phyloP scores from a whole-genome alignment of 53 echinoderm and acorn worm genomes.

The Temnopleurus reevesii region DNA sequence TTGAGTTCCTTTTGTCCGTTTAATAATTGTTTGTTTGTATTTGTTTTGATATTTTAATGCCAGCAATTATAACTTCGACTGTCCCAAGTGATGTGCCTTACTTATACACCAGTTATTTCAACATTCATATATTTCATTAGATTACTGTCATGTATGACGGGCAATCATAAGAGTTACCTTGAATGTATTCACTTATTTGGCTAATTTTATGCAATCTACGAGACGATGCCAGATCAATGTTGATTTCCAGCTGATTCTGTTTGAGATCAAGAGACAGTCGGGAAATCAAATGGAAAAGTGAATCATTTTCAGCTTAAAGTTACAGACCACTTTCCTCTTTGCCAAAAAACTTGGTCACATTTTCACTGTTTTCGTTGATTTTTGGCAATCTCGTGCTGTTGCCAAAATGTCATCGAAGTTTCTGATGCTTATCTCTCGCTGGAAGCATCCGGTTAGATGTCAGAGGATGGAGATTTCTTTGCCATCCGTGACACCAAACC shows the following conservation, averaged over 20 bases:
- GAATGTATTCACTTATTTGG: not conserved
- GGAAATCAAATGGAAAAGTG: slow-evolving; percentile 16
- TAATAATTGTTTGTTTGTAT: too few relatives aligned
- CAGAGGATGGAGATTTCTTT: not conserved
- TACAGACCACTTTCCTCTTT: not conserved
- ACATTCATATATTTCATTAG: too few relatives aligned
- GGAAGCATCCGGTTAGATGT: slow-evolving; percentile 10
- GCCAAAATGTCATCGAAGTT: slow-evolving; percentile 21
- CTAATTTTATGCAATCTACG: not conserved
- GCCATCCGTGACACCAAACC: slow-evolving; percentile 6
- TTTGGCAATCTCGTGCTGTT: not conserved
- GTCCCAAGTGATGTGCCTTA: too few relatives aligned
- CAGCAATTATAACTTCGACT: too few relatives aligned
- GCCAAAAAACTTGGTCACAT: slow-evolving; percentile 6
- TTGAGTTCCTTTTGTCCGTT: too few relatives aligned
- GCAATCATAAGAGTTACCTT: slow-evolving; percentile 15
- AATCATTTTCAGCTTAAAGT: not conserved
- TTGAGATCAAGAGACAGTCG: slow-evolving; percentile 9
- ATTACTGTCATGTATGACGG: too few relatives aligned
- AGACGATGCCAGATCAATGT: not conserved
- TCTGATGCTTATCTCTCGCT: slow-evolving; percentile 3
- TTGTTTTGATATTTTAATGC: too few relatives aligned
- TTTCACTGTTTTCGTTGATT: not conserved
- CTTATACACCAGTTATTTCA: too few relatives aligned
- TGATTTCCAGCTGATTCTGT: slow-evolving; percentile 21